These are phyloP conservation scores for Scrobipalpa atriplicella DNA, from an alignment of 2,888 invertebrate genomes.

Conservation along the genomic window DNA sequence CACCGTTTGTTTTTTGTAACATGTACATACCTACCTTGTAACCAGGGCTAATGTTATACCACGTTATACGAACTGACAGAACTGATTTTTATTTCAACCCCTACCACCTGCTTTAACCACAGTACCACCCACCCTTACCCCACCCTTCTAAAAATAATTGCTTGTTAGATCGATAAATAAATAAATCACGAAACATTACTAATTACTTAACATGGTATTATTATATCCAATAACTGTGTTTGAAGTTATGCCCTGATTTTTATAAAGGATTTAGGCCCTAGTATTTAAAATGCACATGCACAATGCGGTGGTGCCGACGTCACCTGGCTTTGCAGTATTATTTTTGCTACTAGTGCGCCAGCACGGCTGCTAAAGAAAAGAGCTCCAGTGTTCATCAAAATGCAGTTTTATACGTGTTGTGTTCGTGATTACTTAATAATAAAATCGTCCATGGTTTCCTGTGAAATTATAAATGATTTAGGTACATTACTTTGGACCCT, in stretches of 20 bases:
- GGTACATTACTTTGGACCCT: conserved; percentile 43
- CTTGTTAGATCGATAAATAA: conserved; percentile 6
- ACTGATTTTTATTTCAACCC: conserved; percentile 1
- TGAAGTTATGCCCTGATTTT: conserved; percentile 4
- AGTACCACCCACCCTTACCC: not conserved
- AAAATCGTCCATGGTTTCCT: conserved; percentile 46
- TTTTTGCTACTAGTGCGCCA: conserved; percentile 78
- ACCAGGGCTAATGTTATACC: too few relatives aligned
- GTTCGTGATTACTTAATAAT: conserved; percentile 56
- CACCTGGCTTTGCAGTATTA: conserved; percentile 80
- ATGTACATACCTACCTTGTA: too few relatives aligned
- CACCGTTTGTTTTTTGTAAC: too few relatives aligned
- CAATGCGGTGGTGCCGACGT: conserved; percentile 79
- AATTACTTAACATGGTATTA: conserved; percentile 9
- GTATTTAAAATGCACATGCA: conserved; percentile 78
- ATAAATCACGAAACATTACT: conserved; percentile 7
- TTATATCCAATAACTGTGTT: conserved; percentile 14
- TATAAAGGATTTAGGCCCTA: conserved; percentile 57
- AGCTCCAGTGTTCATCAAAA: conserved; percentile 68
- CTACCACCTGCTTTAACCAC: not conserved
- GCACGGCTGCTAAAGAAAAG: conserved; percentile 68
- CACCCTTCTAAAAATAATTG: conserved; percentile 9
- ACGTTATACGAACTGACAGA: too few relatives aligned
- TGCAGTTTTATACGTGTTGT: conserved; percentile 66
- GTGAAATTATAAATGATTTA: conserved; percentile 39